Conservation (phyloP, 2,888 invertebrate species). For the Cheilosia variabilis region DNA sequence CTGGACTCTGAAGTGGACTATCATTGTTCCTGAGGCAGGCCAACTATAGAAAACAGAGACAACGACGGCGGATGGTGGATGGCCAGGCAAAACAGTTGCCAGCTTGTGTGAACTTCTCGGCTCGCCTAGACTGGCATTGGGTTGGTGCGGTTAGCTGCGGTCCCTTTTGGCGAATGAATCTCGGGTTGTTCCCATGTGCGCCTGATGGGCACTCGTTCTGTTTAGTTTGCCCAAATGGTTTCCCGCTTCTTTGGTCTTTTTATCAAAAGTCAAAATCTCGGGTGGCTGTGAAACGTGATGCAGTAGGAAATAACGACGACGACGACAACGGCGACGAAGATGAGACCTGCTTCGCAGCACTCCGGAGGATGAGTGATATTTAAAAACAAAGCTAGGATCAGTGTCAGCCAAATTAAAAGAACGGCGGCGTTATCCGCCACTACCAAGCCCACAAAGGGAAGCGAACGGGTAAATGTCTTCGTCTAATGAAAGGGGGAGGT, state of each 20-base stretch:
- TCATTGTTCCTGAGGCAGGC: constrained; percentile 36
- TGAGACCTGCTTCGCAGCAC: constrained; percentile 71
- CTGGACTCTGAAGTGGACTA: constrained; percentile 68
- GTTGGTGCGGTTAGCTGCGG: constrained; percentile 52
- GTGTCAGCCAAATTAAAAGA: constrained; percentile 73
- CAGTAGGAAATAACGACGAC: constrained; percentile 81
- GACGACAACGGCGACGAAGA: constrained; percentile 70
- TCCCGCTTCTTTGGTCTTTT: constrained; percentile 73
- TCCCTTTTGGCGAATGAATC: constrained; percentile 73
- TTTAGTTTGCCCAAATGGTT: constrained; percentile 72
- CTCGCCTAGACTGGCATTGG: constrained; percentile 56
- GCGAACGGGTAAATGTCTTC: constrained; percentile 20
- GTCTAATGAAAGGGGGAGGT: constrained; percentile 14
- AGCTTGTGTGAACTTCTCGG: constrained; percentile 72
- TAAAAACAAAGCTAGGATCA: constrained; percentile 74
- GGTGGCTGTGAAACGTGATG: constrained; percentile 80
- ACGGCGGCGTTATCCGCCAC: constrained; percentile 16
- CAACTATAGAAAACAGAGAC: constrained; percentile 60
- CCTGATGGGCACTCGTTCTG: constrained; percentile 59
- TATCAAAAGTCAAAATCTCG: constrained; percentile 76
- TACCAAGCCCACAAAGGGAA: constrained; percentile 21
- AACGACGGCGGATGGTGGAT: constrained; percentile 7
- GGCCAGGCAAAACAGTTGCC: constrained; percentile 12
- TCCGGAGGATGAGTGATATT: constrained; percentile 74
- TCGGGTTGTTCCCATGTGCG: constrained; percentile 74